Conservation (phyloP, 1,140 invertebrate genomes). For the Eurosta solidaginis region DNA sequence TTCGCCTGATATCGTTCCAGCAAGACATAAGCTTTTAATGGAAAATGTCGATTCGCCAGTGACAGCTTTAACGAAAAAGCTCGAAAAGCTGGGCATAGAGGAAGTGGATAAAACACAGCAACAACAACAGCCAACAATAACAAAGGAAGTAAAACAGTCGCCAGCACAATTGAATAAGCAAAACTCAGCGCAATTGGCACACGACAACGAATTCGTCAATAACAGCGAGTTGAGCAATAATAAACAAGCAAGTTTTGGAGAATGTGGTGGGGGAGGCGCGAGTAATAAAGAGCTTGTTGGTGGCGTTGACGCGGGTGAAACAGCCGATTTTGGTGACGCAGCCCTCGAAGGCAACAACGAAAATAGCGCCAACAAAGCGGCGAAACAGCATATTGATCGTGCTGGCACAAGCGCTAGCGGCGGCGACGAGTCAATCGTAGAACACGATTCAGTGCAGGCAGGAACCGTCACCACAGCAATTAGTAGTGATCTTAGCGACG, state of each 20-base stretch:
- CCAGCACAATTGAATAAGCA: conserved; percentile 4
- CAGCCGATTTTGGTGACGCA: conserved; percentile 36
- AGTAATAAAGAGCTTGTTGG: conserved; percentile 1
- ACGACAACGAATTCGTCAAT: conserved; percentile 24
- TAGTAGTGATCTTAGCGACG: conserved; percentile 55
- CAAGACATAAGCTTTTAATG: conserved; percentile 30
- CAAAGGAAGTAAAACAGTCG: conserved; percentile 17
- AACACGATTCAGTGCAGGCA: conserved; percentile 20
- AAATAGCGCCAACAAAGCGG: conserved; percentile 8
- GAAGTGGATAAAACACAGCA: not conserved
- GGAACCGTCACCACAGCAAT: not conserved
- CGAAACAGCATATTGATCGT: conserved; percentile 28
- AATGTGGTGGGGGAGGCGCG: not conserved
- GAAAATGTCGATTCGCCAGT: conserved; percentile 37
- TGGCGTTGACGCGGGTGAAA: conserved; percentile 35
- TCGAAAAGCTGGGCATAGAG: conserved; percentile 36
- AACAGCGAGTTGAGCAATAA: not conserved
- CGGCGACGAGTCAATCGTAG: conserved; percentile 29
- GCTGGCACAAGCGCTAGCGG: conserved; percentile 18
- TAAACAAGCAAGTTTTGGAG: not conserved
- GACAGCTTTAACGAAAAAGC: conserved; percentile 38
- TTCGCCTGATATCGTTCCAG: conserved; percentile 32
- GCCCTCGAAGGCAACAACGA: conserved; percentile 25
- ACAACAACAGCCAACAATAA: not conserved
- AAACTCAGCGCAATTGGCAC: not conserved